phyloP scores from a whole-genome alignment of 2,888 invertebrate species.

The Tenthredo distinguenda region DNA sequence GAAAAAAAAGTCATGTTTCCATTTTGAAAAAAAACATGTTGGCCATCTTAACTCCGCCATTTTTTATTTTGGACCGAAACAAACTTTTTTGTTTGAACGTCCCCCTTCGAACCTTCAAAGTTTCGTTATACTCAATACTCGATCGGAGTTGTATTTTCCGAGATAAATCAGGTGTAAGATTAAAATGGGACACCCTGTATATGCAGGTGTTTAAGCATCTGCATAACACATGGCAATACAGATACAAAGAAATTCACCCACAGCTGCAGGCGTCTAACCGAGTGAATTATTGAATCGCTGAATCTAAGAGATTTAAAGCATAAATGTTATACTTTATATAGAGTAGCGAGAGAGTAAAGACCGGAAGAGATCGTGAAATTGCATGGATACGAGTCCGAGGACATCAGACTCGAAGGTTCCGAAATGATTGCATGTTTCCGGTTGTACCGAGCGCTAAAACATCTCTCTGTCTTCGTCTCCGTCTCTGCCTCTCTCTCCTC shows the following conservation, averaged over 20 bases:
- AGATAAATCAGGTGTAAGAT: too few relatives aligned
- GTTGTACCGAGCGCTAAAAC: constrained; percentile 37
- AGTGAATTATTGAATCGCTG: not conserved
- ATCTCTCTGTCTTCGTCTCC: not conserved
- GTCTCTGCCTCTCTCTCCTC: not conserved
- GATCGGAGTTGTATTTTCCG: too few relatives aligned
- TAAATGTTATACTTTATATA: not conserved
- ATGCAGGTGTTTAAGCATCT: not conserved
- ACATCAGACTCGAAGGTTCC: constrained; percentile 46
- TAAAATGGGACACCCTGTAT: too few relatives aligned
- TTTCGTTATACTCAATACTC: too few relatives aligned
- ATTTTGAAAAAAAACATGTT: too few relatives aligned
- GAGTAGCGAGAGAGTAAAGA: not conserved
- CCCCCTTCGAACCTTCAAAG: too few relatives aligned
- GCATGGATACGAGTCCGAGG: not conserved
- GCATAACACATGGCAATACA: not conserved
- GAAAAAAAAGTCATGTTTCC: too few relatives aligned
- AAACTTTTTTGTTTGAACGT: too few relatives aligned
- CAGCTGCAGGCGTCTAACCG: not conserved
- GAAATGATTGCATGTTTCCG: constrained; percentile 44
- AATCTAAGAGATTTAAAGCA: not conserved
- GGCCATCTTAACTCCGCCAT: too few relatives aligned
- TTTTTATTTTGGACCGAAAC: too few relatives aligned
- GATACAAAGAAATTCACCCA: not conserved
- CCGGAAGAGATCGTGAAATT: not conserved